Evolutionary conservation across 2,888 invertebrate genomes (phyloP).

Genomic region (Molorchus minor): DNA sequence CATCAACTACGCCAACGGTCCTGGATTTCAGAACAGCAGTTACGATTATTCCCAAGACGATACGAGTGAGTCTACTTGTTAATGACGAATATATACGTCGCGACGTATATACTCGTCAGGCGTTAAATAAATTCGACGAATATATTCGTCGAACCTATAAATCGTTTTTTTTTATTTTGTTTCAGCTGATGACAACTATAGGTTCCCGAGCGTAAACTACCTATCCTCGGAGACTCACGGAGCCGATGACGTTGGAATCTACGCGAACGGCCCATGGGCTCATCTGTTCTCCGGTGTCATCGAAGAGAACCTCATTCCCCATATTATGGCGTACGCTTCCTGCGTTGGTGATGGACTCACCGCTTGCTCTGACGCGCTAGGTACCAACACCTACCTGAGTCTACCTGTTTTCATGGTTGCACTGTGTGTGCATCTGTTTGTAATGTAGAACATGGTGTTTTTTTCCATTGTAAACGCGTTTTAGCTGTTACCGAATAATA

Average conservation of each 20-base stretch:
- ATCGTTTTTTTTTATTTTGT: constrained; percentile 35
- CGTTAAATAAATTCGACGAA: too few relatives aligned
- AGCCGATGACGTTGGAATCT: constrained; percentile 83
- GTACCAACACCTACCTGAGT: background rate
- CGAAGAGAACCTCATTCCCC: constrained; percentile 82
- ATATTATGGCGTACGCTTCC: constrained; percentile 77
- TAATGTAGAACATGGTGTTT: background rate
- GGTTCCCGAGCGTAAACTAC: constrained; percentile 71
- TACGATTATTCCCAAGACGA: background rate
- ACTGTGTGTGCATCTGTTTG: background rate
- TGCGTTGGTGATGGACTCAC: constrained; percentile 71
- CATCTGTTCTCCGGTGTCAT: constrained; percentile 83
- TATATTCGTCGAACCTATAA: too few relatives aligned
- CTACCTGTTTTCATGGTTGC: background rate
- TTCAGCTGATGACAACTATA: constrained; percentile 64
- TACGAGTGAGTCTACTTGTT: constrained; percentile 2
- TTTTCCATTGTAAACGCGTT: too few relatives aligned
- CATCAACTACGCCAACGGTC: constrained; percentile 80
- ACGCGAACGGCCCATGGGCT: constrained; percentile 80
- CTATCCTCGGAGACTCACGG: constrained; percentile 76
- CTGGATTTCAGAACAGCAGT: constrained; percentile 64
- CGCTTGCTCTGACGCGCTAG: background rate
- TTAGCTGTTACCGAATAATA: too few relatives aligned
- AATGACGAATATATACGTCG: too few relatives aligned
- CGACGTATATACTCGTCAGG: too few relatives aligned